Evolutionary conservation across 2,797 vertebrate genomes (phyloP), one percentile per base, ranked within the genome.

Genomic region (Leucoraja ocellata): DNA sequence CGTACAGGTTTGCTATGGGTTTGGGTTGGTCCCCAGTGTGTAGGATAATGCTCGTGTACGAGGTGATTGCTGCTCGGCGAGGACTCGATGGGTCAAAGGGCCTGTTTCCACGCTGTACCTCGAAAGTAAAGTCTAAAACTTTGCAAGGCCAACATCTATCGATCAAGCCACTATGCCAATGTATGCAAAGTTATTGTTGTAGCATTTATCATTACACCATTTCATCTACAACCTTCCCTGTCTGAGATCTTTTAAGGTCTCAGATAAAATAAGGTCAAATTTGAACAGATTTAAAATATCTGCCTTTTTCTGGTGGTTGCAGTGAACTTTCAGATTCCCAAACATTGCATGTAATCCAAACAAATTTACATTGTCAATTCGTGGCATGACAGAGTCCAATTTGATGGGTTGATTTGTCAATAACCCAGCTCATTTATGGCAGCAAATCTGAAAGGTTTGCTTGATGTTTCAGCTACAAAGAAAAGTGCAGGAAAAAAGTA

Each of bases 371-470:
- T 68, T n/a, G 18, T 36, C 13, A 58, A 6, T 18, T 86, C 58
- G 63, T 86, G n/a, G 28, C 83, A 86, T 61, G 83, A 65, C 83
- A 86, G 13, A 32, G 83, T 86, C 28, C 83, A 86, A 63, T 86
- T 86, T 86, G 83, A 58, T 32, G 58, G 83, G 36, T 32, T 88
- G 61, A 88, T 88, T 68, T 88, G 84, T 68, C 84, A 88, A 88
- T 86, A 21, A n/a, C 16, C 63, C 11, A 7, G n/a, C 63, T 36
- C n/a, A 4, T 88, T 32, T 65, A 68, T 39, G 61, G 28, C n/a
- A 68, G 36, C 14, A 65, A 65, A 88, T 68, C n/a, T 68, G 84
- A 88, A 18, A 88, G 18, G 25, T 68, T 88, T n/a, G 36, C 63
- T 88, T 68, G n/a, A 36, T 88, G 63, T 18, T 73, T 88, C n/a